Evolutionary conservation across 1,140 invertebrate species (phyloP).

Genomic region (Brachionus asplanchnoidis): DNA sequence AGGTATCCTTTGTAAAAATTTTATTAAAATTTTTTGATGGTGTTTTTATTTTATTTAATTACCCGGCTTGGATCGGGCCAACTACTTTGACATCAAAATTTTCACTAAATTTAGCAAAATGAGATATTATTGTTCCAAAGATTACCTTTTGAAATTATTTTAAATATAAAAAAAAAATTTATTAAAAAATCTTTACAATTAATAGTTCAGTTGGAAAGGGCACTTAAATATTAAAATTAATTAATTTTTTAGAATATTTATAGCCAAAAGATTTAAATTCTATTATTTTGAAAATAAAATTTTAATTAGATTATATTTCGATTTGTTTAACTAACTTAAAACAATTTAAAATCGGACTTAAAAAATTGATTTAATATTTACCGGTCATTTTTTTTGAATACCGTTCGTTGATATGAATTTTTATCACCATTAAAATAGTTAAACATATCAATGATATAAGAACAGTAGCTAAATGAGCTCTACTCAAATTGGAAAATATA

Average conservation of each 20-base stretch:
- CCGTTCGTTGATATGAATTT: conserved; percentile 51
- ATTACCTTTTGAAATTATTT: conserved; percentile 41
- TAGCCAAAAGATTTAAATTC: too few relatives aligned
- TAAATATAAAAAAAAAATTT: neutral
- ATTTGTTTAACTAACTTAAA: too few relatives aligned
- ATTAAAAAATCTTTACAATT: conserved; percentile 47
- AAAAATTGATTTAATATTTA: neutral
- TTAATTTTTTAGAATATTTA: neutral
- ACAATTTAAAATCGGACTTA: too few relatives aligned
- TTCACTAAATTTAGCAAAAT: neutral
- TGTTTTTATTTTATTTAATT: neutral
- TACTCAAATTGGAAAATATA: neutral
- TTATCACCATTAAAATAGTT: conserved; percentile 51
- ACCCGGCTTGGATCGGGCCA: neutral
- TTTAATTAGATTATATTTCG: too few relatives aligned
- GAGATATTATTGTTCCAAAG: conserved; percentile 41
- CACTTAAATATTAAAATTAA: neutral
- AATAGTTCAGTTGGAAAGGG: conserved; percentile 56
- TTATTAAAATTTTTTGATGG: neutral
- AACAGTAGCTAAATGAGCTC: conserved; percentile 43
- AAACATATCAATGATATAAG: conserved; percentile 50
- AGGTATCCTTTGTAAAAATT: neutral
- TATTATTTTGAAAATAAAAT: too few relatives aligned
- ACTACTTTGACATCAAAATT: conserved; percentile 1
- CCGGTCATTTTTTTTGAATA: conserved; percentile 47